Base-by-base conservation (phyloP, 1,140 invertebrate species). In the Eurosta solidaginis region DNA sequence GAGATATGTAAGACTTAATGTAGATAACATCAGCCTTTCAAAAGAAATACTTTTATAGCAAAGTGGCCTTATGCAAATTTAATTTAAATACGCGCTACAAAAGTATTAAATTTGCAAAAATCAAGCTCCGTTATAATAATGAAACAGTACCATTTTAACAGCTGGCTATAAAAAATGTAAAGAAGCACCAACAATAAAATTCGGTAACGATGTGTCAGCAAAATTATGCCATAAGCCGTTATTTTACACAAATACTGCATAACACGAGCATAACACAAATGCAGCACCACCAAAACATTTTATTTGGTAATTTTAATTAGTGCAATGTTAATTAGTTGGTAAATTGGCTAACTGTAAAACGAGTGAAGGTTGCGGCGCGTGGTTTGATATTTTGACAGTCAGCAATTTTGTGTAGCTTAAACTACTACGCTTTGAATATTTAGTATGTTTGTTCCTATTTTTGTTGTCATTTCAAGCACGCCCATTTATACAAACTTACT, bases 291-390 rank as follows among this genome's bases (percentile, higher is more conserved):
- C 33, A 68, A 36, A 68, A 68, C 54, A 68, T 68, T 68, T 68
- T 68, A 68, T 68, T 68, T 68, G 59, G 59, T 68, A 68, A 68
- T 68, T 68, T 68, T 68, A 68, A 68, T 68, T 68, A 68, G 59
- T 68, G 59, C 33, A 40, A 40, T 9, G 59, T 40, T 68, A 68
- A 68, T 68, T 68, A 68, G 59, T 68, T 68, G 59, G 59, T 33
- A 68, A 68, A 68, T 68, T 68, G 59, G 33, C 59, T 68, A 68
- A 68, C 59, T 68, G 59, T 68, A 68, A 68, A 68, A 33, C 12
- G n/a, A 3, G n/a, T 33, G 33, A 40, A 22, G 20, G 59, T 68
- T 68, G 59, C 36, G 40, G 59, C 33, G 33, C 33, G 27, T 14
- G 22, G 12, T 25, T 4, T 25, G 33, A 17, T 68, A 68, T 68